Evolutionary conservation across 1,140 invertebrate genomes (phyloP).

Genomic region (Wasmannia auropunctata): DNA sequence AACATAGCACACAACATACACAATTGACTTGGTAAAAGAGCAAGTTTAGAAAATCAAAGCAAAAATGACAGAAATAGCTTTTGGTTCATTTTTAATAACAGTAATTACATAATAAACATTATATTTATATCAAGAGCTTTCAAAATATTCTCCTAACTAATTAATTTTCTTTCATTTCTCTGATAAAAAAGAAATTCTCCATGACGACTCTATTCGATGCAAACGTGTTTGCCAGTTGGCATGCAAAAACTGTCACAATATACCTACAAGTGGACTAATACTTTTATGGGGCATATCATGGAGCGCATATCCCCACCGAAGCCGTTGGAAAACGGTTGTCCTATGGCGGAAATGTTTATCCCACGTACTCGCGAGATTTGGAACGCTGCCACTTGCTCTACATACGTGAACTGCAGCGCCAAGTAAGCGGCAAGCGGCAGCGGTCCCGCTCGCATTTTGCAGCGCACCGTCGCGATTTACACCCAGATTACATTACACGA

Average conservation of each 20-base stretch:
- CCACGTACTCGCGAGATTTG: conserved; percentile 79
- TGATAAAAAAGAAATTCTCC: not conserved
- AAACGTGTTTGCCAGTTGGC: conserved; percentile 1
- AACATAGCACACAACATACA: not conserved
- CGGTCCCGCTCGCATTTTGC: conserved; percentile 72
- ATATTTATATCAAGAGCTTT: not conserved
- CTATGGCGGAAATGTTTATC: conserved; percentile 80
- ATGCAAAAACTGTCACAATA: conserved; percentile 4
- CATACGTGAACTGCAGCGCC: conserved; percentile 80
- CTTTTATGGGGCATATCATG: conserved; percentile 35
- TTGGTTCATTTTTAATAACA: not conserved
- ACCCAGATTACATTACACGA: conserved; percentile 79
- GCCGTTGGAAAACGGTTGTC: conserved; percentile 64
- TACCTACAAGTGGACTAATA: conserved; percentile 22
- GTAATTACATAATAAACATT: not conserved
- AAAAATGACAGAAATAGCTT: not conserved
- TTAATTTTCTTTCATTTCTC: conserved; percentile 12
- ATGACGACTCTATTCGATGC: not conserved
- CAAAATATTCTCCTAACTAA: not conserved
- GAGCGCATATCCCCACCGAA: conserved; percentile 37
- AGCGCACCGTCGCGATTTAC: conserved; percentile 77
- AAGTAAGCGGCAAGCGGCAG: conserved; percentile 66
- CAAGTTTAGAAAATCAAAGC: not conserved
- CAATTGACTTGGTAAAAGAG: not conserved
- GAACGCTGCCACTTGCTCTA: conserved; percentile 83